These are phyloP conservation scores for Boulengeromyrus knoepffleri DNA, from an alignment of 2,113 vertebrate species.

Conservation along the genomic window DNA sequence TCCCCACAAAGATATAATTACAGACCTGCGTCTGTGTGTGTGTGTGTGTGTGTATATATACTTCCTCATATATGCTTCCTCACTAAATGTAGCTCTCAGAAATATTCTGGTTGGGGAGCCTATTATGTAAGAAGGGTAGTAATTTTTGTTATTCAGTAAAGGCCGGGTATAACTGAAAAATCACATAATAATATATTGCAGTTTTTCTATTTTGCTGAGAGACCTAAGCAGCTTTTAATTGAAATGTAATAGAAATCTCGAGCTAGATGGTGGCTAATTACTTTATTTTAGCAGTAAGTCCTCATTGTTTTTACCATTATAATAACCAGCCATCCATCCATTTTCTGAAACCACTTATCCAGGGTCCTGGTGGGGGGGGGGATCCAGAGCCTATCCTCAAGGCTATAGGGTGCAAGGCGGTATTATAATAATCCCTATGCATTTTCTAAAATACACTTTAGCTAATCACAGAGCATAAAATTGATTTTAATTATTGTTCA, in stretches of 20 bases:
- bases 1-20: too few species aligned
- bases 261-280: conserved; percentile 45
- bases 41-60: too few species aligned
- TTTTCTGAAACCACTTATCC: too few species aligned
- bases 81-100: not conserved
- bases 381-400: too few species aligned
- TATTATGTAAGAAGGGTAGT: not conserved
- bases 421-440: conserved; percentile 2
- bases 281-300: conserved; percentile 33
- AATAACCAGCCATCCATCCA: not conserved
- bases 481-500: not conserved
- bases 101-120: not conserved
- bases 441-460: not conserved
- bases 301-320: conserved; percentile 25
- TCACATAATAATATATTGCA: conserved; percentile 46
- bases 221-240: conserved; percentile 38
- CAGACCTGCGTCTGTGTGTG: too few species aligned
- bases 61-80: too few species aligned
- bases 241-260: conserved; percentile 42
- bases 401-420: too few species aligned
- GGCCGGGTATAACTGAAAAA: conserved; percentile 26
- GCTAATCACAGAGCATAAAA: not conserved
- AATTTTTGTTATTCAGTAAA: not conserved
- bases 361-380: too few species aligned
- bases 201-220: conserved; percentile 7